phyloP scores from a whole-genome alignment of 1,140 invertebrate genomes.

The Cecropterus lyciades region DNA sequence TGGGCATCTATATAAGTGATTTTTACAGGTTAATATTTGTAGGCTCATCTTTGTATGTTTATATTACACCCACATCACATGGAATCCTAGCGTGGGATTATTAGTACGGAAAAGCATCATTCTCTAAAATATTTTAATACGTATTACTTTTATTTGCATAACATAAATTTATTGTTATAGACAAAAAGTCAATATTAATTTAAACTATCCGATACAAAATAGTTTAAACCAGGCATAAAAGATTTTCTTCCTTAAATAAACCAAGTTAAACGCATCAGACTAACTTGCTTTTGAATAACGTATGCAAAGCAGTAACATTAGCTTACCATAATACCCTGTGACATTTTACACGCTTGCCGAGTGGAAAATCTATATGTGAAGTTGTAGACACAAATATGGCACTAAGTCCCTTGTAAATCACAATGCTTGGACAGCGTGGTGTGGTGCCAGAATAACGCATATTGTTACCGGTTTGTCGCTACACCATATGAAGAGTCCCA shows the following conservation, averaged over 20 bases:
- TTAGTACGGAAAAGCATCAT: too few relatives aligned
- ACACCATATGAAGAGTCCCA: background rate
- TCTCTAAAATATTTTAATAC: too few relatives aligned
- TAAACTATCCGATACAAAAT: too few relatives aligned
- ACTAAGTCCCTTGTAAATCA: slow-evolving; percentile 36
- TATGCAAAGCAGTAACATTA: slow-evolving; percentile 36
- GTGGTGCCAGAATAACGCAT: slow-evolving; percentile 30
- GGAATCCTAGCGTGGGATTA: too few relatives aligned
- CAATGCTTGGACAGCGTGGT: slow-evolving; percentile 34
- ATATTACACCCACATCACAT: too few relatives aligned
- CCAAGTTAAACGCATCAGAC: slow-evolving; percentile 6
- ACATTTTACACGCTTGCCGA: slow-evolving; percentile 28
- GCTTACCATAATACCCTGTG: slow-evolving; percentile 35
- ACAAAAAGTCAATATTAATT: too few relatives aligned
- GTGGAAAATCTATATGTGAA: slow-evolving; percentile 32
- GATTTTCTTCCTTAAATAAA: background rate
- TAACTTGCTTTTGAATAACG: slow-evolving; percentile 24
- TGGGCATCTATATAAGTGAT: too few relatives aligned
- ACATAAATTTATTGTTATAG: too few relatives aligned
- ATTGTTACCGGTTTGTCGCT: slow-evolving; percentile 31
- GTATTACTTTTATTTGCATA: too few relatives aligned
- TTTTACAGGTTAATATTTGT: too few relatives aligned
- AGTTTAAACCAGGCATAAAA: background rate
- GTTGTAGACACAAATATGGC: slow-evolving; percentile 35
- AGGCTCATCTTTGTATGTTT: too few relatives aligned